A percentile compares a stretch with the other conserved stretches of the same genome.
Conservation (phyloP, 2,113 vertebrate species). For the Python bivittatus region DNA sequence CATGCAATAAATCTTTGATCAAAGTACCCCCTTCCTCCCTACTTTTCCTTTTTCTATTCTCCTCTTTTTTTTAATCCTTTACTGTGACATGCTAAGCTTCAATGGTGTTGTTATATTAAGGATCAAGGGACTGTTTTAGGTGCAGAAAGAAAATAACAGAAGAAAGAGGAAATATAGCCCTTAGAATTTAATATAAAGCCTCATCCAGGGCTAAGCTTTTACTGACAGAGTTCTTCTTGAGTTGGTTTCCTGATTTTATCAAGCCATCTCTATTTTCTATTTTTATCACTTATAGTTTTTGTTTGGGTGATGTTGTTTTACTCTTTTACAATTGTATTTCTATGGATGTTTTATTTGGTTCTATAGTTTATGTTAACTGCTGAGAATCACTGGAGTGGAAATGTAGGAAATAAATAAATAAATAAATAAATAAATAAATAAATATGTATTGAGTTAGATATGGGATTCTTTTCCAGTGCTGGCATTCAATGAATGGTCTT, state of each 20-base stretch:
- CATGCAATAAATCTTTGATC: fast-evolving
- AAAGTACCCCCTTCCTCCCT: not conserved
- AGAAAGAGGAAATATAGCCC: not conserved
- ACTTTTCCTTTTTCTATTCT: not conserved
- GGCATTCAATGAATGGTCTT: not conserved
- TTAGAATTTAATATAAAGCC: not conserved
- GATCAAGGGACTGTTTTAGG: not conserved
- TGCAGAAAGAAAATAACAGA: fast-evolving
- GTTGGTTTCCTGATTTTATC: not conserved
- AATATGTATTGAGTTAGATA: not conserved
- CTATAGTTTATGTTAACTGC: not conserved
- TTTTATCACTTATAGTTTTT: not conserved
- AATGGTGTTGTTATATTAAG: not conserved
- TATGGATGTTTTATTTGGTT: not conserved
- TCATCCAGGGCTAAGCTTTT: not conserved
- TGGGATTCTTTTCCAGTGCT: not conserved
- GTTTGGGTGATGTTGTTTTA: not conserved
- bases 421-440: not conserved
- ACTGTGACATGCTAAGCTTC: not conserved
- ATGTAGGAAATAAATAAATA: not conserved
- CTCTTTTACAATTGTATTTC: not conserved
- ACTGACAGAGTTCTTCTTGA: not conserved
- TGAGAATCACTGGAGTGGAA: not conserved
- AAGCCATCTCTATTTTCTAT: not conserved
- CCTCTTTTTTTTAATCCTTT: not conserved